Conservation (phyloP, 2,797 vertebrate genomes). For the Sebastes aleutianus region DNA sequence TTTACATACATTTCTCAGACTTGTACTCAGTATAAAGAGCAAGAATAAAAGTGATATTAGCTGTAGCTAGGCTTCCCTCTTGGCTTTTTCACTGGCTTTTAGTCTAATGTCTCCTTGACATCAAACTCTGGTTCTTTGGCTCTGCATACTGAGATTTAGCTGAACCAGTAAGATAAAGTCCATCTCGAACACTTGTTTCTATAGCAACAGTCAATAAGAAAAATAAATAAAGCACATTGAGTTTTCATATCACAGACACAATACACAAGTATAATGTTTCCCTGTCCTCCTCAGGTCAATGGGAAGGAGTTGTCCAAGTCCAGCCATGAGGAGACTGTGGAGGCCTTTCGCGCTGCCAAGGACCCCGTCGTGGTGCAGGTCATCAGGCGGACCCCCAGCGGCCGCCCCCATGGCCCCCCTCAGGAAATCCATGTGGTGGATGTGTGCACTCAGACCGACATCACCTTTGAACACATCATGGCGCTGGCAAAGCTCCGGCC, state of each 20-base stretch:
- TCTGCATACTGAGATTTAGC: not conserved
- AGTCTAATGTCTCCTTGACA: not conserved
- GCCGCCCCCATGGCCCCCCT: conserved; percentile 80
- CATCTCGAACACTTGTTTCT: not conserved
- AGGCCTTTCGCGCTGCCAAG: conserved; percentile 91
- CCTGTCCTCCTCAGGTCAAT: conserved; percentile 86
- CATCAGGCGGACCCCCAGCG: conserved; percentile 87
- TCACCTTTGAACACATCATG: conserved; percentile 98
- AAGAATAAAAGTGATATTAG: not conserved
- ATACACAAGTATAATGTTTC: not conserved
- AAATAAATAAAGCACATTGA: not conserved
- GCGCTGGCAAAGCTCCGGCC: conserved; percentile 93
- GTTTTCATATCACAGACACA: not conserved
- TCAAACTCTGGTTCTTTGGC: not conserved
- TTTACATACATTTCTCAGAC: not conserved
- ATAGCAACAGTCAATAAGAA: not conserved
- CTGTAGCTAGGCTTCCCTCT: not conserved
- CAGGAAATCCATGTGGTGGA: conserved; percentile 90
- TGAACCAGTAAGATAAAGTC: not conserved
- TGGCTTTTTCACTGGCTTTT: not conserved
- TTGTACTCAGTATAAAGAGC: not conserved
- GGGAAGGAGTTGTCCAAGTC: conserved; percentile 94
- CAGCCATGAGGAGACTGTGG: conserved; percentile 94
- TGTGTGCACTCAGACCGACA: conserved; percentile 97
- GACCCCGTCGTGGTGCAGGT: conserved; percentile 97